Evolutionary conservation across 2,113 vertebrate genomes (phyloP), one percentile per base, ranked within the genome.

Genomic region (Synodontis membranacea): DNA sequence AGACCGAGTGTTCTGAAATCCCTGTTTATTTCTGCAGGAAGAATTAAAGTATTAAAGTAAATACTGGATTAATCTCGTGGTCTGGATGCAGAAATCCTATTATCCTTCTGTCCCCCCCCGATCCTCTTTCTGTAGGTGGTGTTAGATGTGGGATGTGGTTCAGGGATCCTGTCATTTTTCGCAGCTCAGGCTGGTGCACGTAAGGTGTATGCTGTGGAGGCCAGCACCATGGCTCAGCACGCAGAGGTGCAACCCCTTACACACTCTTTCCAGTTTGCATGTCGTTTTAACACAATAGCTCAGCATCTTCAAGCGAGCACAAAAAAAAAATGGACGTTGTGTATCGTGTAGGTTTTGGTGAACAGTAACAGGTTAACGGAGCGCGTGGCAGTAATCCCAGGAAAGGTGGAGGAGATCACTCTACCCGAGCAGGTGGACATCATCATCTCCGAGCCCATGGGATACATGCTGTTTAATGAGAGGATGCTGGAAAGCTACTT

Each of bases 391-490:
- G 97, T 99, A 72, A 97, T 99, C 91, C 97, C 98, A 0, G 98
- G 98, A 84, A 99, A 99, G 91, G 97, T 99, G 91, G 98, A 99
- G 93, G 98, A 99, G 92, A 95, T 98, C 34, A 93, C 96, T 0
- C 94, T 99, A 72, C 96, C 98, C 0, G 98, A 99, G 91, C 97
- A 98, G 93, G 98, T 99, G 44, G 98, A 99, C 94, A 96, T 98
- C 84, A 99, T 99, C 93, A 97, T 99, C 93, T 98, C 98, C 0
- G 98, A 99, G 94, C 97, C 98, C 37, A 99, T 99, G 98, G 98
- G 97, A 87, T 99, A 99, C 93, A 99, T 99, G 98, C 95, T 99
- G 80, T 99, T 99, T 92, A 99, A 99, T 0, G 98, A 99, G 91
- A 94, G 97, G 42, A 99, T 99, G 97, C 94, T 99, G 64, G 98